Base-by-base conservation (phyloP, 2,113 vertebrate species). In the Megatriorchis doriae region DNA sequence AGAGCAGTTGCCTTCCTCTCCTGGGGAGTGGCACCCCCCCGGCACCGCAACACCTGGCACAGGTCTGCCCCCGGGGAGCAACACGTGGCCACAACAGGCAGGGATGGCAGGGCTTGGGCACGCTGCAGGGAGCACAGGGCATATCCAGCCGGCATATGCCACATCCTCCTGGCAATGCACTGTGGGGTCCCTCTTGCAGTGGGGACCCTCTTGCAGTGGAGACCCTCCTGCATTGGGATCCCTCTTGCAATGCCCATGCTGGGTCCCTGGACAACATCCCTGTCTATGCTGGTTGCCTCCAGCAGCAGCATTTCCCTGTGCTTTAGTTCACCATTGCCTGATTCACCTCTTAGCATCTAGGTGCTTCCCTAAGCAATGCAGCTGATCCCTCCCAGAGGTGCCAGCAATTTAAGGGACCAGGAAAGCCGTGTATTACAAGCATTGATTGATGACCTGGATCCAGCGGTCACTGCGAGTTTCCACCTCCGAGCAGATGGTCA, bases 391-490 rank as follows among this genome's bases (percentile, higher is more conserved):
- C 40, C 75, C 45, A 55, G n/a, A 48, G 42, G 40, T 38, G 43
- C 25, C 74, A 85, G 36, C 47, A 27, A 34, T 0, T 6, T 52
- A n/a, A 59, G 32, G 56, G 40, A 38, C 18, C 50, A 38, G 34
- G 19, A 38, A 23, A 80, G 34, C 7, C 2, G 0, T 2, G 0
- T 34, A 18, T 61, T 48, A 50, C 45, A 55, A 73, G 65, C 36
- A 45, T 29, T 4, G 1, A 55, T 16, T 7, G 88, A 22, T 43
- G 90, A 99, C 99, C 99, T 99, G 99, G 92, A 99, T 99, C 99
- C 99, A 99, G 92, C 99, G 99, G 93, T 99, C 99, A 1, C 98
- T 98, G 53, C 98, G 96, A 72, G 99, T 99, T 72, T 98, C 93
- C 8, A 87, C 81, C 75, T 95, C 79, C 0, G 97, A 65, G 79